Conservation (phyloP, 2,888 invertebrate genomes). For the Chymomyza procnemis region DNA sequence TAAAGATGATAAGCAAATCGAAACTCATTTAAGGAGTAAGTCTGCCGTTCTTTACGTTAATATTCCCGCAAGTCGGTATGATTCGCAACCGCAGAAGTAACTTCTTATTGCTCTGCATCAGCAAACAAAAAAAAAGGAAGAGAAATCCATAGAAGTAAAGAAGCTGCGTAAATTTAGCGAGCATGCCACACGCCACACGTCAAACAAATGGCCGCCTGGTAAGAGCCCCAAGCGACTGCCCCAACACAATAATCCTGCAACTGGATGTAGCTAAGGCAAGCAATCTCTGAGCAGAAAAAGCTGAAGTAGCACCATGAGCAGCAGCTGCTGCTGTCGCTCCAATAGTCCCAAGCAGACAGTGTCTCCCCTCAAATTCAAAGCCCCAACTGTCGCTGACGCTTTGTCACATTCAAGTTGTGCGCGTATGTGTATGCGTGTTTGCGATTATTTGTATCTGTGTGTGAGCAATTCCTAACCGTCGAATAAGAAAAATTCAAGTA, state of each 20-base stretch:
- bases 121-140: neutral
- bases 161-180: slow-evolving; percentile 58
- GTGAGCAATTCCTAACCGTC: slow-evolving; percentile 42
- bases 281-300: slow-evolving; percentile 38
- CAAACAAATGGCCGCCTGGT: slow-evolving; percentile 68
- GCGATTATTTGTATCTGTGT: slow-evolving; percentile 10
- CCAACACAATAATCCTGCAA: slow-evolving; percentile 67
- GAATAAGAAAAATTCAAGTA: slow-evolving; percentile 68
- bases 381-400: slow-evolving; percentile 31
- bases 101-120: neutral
- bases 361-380: neutral
- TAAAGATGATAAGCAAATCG: too few species aligned
- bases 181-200: slow-evolving; percentile 67
- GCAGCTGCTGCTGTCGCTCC: slow-evolving; percentile 66
- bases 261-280: slow-evolving; percentile 44
- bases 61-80: neutral
- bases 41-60: neutral
- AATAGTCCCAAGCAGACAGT: slow-evolving; percentile 8
- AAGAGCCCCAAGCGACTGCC: slow-evolving; percentile 42
- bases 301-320: slow-evolving; percentile 40
- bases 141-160: neutral
- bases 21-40: too few species aligned
- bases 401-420: slow-evolving; percentile 61
- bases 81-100: neutral
- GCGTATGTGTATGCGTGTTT: too few species aligned